Conservation (phyloP, 92 coral and sea anemone genomes). For the Bergia puertoricense region DNA sequence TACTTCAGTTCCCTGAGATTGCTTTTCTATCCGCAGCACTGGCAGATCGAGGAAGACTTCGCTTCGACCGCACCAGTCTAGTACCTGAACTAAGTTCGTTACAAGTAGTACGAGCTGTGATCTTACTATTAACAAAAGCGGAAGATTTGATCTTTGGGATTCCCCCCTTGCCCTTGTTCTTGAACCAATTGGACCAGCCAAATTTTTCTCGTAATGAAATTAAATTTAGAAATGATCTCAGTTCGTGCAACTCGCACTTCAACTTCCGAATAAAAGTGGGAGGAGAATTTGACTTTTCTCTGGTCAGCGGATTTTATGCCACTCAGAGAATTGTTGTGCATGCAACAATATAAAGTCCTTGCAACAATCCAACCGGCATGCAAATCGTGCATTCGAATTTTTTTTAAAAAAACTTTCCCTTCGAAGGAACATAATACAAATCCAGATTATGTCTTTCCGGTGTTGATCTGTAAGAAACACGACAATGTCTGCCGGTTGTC, state of each 20-base stretch:
- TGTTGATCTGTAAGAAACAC: too few relatives aligned
- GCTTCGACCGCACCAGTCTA: neutral
- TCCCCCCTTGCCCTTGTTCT: slow-evolving; percentile 5
- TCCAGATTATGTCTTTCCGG: too few relatives aligned
- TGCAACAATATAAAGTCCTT: neutral
- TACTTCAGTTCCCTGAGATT: too few relatives aligned
- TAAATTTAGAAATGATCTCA: slow-evolving; percentile 44
- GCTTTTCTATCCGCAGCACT: too few relatives aligned
- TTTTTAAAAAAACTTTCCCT: too few relatives aligned
- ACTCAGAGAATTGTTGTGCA: neutral
- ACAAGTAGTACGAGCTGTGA: neutral
- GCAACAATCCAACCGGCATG: too few relatives aligned
- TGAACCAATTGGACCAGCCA: slow-evolving; percentile 25
- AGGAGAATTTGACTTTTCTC: slow-evolving; percentile 10
- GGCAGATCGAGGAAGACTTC: neutral
- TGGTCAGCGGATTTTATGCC: slow-evolving; percentile 32
- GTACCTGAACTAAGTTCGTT: neutral
- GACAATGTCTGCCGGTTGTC: too few relatives aligned
- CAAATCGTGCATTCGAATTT: too few relatives aligned
- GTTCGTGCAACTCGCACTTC: neutral
- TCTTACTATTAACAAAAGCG: neutral
- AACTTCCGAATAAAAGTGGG: slow-evolving; percentile 25
- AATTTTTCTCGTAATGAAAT: slow-evolving; percentile 24
- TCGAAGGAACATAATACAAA: too few relatives aligned
- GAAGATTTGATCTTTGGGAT: slow-evolving; percentile 1